phyloP scores from a whole-genome alignment of 1,140 invertebrate genomes.

The Drosophila arawakana region DNA sequence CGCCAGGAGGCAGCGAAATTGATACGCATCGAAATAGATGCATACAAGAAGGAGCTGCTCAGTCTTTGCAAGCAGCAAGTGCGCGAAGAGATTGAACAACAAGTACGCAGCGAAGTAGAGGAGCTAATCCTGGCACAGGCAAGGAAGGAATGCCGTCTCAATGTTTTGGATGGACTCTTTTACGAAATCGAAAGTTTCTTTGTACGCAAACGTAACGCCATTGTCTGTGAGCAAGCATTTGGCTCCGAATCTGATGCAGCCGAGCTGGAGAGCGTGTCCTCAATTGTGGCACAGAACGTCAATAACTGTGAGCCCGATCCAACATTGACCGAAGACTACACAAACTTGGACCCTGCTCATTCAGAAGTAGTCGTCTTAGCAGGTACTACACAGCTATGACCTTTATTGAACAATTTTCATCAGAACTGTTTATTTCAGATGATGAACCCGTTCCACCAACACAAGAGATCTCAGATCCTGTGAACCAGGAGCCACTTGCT shows the following conservation, averaged over 20 bases:
- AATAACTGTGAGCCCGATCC: slow-evolving; percentile 3
- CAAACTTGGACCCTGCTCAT: background rate
- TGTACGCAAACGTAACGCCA: slow-evolving; percentile 55
- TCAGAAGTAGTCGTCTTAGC: slow-evolving; percentile 35
- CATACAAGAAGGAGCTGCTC: slow-evolving; percentile 53
- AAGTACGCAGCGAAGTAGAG: slow-evolving; percentile 54
- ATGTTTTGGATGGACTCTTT: slow-evolving; percentile 59
- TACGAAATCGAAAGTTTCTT: slow-evolving; percentile 61
- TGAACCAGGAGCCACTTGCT: background rate
- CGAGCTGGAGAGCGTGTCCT: slow-evolving; percentile 21
- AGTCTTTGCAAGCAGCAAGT: slow-evolving; percentile 50
- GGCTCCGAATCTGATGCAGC: slow-evolving; percentile 39
- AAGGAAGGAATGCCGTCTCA: slow-evolving; percentile 43
- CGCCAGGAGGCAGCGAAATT: slow-evolving; percentile 46
- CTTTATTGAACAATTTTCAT: no score
- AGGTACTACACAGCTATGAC: slow-evolving; percentile 24
- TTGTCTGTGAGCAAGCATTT: slow-evolving; percentile 9
- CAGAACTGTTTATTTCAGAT: slow-evolving; percentile 28
- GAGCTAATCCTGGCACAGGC: slow-evolving; percentile 33
- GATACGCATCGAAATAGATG: slow-evolving; percentile 53
- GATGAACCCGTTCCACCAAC: slow-evolving; percentile 27
- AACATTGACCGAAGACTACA: background rate
- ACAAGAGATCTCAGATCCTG: background rate
- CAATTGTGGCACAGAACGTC: background rate
- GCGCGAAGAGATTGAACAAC: slow-evolving; percentile 63